Percentiles rank a stretch among this genome's conserved stretches.
Evolutionary conservation across 2,888 invertebrate genomes (phyloP).

Genomic region (Orthonychiurus folsomi): DNA sequence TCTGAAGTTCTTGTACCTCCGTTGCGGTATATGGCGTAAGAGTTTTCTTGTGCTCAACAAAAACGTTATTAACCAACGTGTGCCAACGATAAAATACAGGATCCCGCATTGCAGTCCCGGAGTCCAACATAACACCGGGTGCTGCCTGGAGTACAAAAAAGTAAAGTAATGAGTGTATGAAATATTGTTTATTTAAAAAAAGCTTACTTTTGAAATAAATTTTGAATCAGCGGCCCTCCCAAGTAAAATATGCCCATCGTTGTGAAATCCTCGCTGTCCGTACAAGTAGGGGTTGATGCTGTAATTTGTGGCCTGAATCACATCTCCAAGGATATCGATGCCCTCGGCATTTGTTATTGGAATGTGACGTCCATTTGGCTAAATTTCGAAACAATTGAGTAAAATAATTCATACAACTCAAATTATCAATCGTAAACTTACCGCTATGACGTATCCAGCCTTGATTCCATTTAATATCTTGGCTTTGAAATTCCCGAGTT

Average conservation of each 20-base stretch:
- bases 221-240: constrained; percentile 72
- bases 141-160: constrained; percentile 54
- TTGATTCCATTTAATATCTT: too few species aligned
- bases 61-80: constrained; percentile 65
- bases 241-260: constrained; percentile 68
- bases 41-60: constrained; percentile 63
- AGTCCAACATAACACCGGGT: constrained; percentile 72
- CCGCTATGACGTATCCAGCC: too few species aligned
- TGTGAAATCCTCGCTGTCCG: constrained; percentile 48
- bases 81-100: constrained; percentile 81
- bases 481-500: too few species aligned
- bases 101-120: constrained; percentile 76
- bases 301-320: constrained; percentile 58
- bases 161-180: too few species aligned
- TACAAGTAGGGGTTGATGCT: constrained; percentile 49
- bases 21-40: constrained; percentile 55
- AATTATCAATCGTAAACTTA: too few species aligned
- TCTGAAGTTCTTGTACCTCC: too few species aligned
- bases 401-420: too few species aligned
- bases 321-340: constrained; percentile 67
- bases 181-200: too few species aligned
- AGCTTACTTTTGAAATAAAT: constrained; percentile 58
- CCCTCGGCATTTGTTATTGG: constrained; percentile 47
- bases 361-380: constrained; percentile 13
- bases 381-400: too few species aligned